A percentile compares a stretch with the other conserved stretches of the same genome.
These are phyloP conservation scores for Paramormyrops kingsleyae DNA, from an alignment of 2,113 vertebrate species.

Conservation along the genomic window DNA sequence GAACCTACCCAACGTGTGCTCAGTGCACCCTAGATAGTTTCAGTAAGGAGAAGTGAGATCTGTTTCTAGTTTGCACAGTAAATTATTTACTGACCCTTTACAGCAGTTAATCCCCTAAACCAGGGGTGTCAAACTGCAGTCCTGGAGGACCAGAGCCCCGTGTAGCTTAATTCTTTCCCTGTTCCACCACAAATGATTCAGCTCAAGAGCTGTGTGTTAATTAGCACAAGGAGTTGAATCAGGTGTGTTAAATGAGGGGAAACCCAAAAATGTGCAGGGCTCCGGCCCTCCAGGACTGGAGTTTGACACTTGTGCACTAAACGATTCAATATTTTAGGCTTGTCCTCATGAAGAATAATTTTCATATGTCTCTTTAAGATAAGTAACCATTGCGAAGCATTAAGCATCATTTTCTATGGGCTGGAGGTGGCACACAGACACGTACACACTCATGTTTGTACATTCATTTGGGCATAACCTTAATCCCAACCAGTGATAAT, in stretches of 20 bases:
- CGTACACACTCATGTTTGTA: no score
- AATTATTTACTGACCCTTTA: background rate
- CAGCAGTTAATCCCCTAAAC: background rate
- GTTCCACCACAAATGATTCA: no score
- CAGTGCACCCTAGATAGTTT: background rate
- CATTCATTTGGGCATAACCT: no score
- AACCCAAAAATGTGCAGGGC: no score
- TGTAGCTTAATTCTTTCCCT: no score
- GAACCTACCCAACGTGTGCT: background rate
- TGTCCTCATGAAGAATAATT: constrained; percentile 20
- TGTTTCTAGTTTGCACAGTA: constrained; percentile 10
- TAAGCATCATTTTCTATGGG: background rate
- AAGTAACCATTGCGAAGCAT: constrained; percentile 25
- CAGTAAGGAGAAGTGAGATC: background rate
- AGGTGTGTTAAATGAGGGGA: no score
- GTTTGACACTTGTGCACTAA: background rate
- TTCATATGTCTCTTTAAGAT: constrained; percentile 26
- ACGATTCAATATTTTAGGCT: constrained; percentile 17
- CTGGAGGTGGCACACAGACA: background rate
- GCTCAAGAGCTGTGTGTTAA: no score
- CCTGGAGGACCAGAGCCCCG: no score
- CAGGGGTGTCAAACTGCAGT: no score
- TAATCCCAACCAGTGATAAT: no score
- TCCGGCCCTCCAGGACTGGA: no score
- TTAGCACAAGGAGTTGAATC: no score